These are phyloP conservation scores for Leguminivora glycinivorella DNA, from an alignment of 1,140 invertebrate species.

Conservation along the genomic window DNA sequence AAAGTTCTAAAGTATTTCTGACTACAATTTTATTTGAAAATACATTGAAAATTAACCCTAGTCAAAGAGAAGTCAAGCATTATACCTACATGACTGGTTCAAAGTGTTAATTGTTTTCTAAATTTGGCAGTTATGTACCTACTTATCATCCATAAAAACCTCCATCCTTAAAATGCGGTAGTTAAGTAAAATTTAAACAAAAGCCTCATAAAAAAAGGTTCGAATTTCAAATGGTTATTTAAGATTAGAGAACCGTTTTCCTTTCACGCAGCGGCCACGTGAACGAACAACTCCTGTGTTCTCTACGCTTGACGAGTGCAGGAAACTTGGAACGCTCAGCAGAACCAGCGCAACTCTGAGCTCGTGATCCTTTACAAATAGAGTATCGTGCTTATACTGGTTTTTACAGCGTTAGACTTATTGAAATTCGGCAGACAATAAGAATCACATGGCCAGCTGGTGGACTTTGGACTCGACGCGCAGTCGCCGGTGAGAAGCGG, in stretches of 20 bases:
- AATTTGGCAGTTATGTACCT: neutral
- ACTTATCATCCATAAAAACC: neutral
- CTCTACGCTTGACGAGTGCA: neutral
- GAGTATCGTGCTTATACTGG: neutral
- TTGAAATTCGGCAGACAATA: neutral
- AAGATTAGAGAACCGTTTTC: neutral
- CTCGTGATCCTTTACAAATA: neutral
- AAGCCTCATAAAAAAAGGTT: neutral
- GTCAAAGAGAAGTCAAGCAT: neutral
- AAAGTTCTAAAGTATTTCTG: no score
- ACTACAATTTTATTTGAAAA: no score
- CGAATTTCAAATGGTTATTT: slow-evolving; percentile 10
- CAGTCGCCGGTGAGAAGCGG: slow-evolving; percentile 57
- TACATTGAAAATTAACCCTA: neutral
- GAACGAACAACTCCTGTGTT: slow-evolving; percentile 33
- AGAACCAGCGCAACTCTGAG: neutral
- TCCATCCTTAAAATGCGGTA: neutral
- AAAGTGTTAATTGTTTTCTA: neutral
- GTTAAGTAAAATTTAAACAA: neutral
- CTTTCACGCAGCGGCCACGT: slow-evolving; percentile 63
- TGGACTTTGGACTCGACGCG: slow-evolving; percentile 66
- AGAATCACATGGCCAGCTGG: slow-evolving; percentile 52
- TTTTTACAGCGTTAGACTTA: neutral
- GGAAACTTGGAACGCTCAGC: neutral
- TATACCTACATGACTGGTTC: neutral